Conservation (phyloP, 2,888 invertebrate species). For the Microctonus brassicae region DNA sequence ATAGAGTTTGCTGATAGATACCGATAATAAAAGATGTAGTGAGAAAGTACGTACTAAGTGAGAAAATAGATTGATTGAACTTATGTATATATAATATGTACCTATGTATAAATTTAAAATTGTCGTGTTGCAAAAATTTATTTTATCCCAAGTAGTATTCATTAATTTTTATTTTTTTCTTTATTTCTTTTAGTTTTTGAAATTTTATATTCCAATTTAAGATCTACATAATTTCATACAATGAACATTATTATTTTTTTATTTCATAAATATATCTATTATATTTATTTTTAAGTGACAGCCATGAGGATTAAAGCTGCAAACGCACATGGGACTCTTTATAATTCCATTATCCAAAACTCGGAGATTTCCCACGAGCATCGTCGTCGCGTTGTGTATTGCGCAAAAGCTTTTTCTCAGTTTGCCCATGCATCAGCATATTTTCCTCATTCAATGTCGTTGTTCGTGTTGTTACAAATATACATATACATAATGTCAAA, state of each 20-base stretch:
- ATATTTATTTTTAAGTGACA: background rate
- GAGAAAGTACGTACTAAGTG: background rate
- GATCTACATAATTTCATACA: no score
- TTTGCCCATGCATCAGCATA: background rate
- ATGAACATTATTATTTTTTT: no score
- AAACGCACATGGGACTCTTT: conserved; percentile 52
- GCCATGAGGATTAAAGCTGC: background rate
- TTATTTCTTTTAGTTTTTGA: background rate
- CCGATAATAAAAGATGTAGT: conserved; percentile 54
- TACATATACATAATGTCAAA: background rate
- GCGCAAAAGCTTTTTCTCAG: background rate
- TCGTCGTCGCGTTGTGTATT: conserved; percentile 58
- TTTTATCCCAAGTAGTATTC: background rate
- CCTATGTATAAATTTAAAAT: no score
- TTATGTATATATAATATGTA: background rate
- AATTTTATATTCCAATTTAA: background rate
- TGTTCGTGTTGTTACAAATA: background rate
- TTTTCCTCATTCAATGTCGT: background rate
- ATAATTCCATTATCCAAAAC: conserved; percentile 63
- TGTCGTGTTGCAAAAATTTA: no score
- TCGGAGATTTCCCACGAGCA: conserved; percentile 60
- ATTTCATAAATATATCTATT: conserved; percentile 16
- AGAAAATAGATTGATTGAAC: background rate
- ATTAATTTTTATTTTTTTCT: background rate
- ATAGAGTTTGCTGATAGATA: conserved; percentile 59